These are phyloP conservation scores for Pollenia griseotomentosa DNA, from an alignment of 2,888 invertebrate genomes.

Conservation along the genomic window DNA sequence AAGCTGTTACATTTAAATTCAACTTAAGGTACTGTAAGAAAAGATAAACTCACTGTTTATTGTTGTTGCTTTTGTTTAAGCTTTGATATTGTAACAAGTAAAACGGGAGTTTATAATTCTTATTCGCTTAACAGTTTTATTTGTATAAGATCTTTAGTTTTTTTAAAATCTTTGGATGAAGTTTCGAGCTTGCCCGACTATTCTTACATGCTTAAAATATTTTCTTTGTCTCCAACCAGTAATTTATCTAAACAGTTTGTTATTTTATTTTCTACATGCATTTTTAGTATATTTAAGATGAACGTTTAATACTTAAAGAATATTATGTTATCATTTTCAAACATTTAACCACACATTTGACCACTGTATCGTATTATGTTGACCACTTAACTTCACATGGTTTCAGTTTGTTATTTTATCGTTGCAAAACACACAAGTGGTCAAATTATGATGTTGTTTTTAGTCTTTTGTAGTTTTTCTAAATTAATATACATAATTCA, in stretches of 20 bases:
- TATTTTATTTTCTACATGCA: not conserved
- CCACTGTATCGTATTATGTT: conserved; percentile 54
- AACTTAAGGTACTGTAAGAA: too few species aligned
- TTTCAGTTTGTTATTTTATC: conserved; percentile 51
- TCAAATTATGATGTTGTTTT: conserved; percentile 13
- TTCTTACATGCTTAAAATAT: not conserved
- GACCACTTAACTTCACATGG: conserved; percentile 46
- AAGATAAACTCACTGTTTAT: too few species aligned
- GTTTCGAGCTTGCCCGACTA: too few species aligned
- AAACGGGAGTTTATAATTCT: too few species aligned
- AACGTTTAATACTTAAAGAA: not conserved
- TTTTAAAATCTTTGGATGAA: too few species aligned
- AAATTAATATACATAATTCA: too few species aligned
- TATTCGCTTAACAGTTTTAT: too few species aligned
- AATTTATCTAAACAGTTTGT: conserved; percentile 1
- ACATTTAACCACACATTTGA: conserved; percentile 56
- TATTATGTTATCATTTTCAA: conserved; percentile 14
- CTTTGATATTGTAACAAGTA: too few species aligned
- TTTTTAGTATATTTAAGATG: not conserved
- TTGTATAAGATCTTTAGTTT: too few species aligned
- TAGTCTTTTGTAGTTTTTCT: not conserved
- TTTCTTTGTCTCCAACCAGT: not conserved
- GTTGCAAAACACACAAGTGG: conserved; percentile 42
- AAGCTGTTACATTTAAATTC: too few species aligned
- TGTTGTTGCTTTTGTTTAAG: too few species aligned